A percentile compares a stretch with the other conserved stretches of the same genome.
Evolutionary conservation across 2,113 vertebrate species (phyloP).

Genomic region (Phylloscopus trochiloides): DNA sequence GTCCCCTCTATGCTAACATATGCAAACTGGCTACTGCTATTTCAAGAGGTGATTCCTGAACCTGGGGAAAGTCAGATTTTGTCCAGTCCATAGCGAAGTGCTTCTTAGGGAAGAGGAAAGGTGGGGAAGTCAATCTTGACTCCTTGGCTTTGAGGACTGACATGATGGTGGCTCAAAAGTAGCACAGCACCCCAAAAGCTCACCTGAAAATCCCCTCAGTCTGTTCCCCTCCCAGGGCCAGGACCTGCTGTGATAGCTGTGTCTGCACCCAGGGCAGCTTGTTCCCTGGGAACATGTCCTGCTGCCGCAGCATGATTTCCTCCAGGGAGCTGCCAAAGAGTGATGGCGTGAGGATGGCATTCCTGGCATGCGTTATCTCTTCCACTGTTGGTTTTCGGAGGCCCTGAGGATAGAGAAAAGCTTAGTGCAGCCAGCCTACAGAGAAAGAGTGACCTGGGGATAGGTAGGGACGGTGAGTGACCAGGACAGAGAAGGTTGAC

Average conservation of each 20-base stretch:
- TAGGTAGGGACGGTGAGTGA: fast-evolving
- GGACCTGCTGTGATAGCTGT: slow-evolving; percentile 87
- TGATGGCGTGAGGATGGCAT: slow-evolving; percentile 84
- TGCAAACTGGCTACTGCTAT: not conserved
- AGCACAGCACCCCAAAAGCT: not conserved
- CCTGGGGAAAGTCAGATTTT: not conserved
- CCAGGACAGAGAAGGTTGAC: not conserved
- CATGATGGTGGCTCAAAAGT: not conserved
- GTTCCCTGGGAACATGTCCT: slow-evolving; percentile 81
- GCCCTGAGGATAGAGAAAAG: slow-evolving; percentile 70
- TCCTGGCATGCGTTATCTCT: slow-evolving; percentile 83
- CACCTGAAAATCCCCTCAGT: slow-evolving; percentile 92
- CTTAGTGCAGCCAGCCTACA: not conserved
- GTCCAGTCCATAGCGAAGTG: not conserved
- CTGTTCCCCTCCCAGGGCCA: slow-evolving; percentile 85
- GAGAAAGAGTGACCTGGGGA: no score
- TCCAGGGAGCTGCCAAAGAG: slow-evolving; percentile 88
- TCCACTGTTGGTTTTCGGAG: slow-evolving; percentile 87
- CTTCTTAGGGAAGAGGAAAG: not conserved
- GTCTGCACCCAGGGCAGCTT: slow-evolving; percentile 91
- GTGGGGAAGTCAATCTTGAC: not conserved
- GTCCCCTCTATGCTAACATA: not conserved
- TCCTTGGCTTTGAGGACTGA: not conserved
- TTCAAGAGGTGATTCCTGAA: not conserved
- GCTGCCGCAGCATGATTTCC: slow-evolving; percentile 88